Conservation (phyloP, 2,797 vertebrate genomes). For the Anolis apletophallus region DNA sequence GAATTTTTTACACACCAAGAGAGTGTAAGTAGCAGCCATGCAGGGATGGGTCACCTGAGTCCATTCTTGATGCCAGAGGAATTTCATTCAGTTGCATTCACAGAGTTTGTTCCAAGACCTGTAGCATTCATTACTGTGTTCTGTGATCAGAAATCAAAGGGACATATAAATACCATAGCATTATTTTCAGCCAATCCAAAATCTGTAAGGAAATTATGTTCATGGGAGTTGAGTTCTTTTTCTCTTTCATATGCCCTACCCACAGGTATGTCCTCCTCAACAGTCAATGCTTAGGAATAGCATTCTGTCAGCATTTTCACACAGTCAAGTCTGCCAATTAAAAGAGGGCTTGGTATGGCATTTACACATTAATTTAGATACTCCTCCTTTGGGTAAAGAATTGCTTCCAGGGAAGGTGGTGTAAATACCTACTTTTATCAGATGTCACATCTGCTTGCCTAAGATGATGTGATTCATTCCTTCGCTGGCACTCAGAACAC, state of each 20-base stretch:
- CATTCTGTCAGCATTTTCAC: constrained; percentile 75
- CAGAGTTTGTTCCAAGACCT: constrained; percentile 33
- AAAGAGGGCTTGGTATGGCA: constrained; percentile 68
- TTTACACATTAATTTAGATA: constrained; percentile 73
- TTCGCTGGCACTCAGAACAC: constrained; percentile 55
- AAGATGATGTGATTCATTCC: constrained; percentile 76
- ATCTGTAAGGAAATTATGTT: constrained; percentile 25
- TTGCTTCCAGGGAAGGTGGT: constrained; percentile 73
- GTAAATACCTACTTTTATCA: constrained; percentile 60
- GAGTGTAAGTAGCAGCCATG: not conserved
- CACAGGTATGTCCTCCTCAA: constrained; percentile 61
- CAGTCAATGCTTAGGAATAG: constrained; percentile 51
- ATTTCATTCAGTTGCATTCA: constrained; percentile 22
- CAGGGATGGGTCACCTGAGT: constrained; percentile 9
- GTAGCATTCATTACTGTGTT: constrained; percentile 26
- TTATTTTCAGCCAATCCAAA: constrained; percentile 51
- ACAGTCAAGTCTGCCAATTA: constrained; percentile 69
- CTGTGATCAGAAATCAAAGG: constrained; percentile 44
- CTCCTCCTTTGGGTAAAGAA: constrained; percentile 75
- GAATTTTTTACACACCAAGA: not conserved
- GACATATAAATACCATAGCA: constrained; percentile 58
- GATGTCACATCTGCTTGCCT: constrained; percentile 72
- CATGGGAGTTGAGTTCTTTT: not conserved
- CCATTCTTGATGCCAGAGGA: not conserved
- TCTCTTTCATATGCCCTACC: constrained; percentile 42